These are phyloP conservation scores for Ochropacha duplaris DNA, from an alignment of 2,888 invertebrate genomes.

Conservation along the genomic window DNA sequence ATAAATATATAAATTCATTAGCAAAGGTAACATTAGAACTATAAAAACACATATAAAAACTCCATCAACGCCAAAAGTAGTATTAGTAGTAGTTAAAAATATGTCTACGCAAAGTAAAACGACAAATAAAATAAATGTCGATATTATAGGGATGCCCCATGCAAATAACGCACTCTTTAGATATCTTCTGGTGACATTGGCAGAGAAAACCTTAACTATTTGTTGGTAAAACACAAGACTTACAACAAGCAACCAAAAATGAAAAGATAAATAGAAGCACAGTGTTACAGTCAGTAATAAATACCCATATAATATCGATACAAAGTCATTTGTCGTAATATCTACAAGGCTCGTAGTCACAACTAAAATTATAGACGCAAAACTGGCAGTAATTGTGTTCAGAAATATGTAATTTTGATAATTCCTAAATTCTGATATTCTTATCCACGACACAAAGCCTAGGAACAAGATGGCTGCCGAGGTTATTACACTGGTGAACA, in stretches of 20 bases:
- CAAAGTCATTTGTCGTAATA: no score
- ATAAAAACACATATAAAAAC: no score
- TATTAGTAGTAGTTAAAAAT: background rate
- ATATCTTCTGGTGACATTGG: background rate
- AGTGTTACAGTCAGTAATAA: background rate
- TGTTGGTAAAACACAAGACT: background rate
- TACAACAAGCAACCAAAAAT: background rate
- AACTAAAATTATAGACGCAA: background rate
- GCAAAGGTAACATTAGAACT: background rate
- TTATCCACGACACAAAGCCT: background rate
- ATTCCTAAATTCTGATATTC: background rate
- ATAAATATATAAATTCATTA: background rate
- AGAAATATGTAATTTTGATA: background rate
- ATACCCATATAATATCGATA: background rate
- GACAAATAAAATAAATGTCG: background rate
- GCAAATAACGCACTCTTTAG: background rate
- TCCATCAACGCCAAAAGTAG: no score
- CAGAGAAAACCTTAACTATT: background rate
- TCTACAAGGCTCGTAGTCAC: rapidly evolving
- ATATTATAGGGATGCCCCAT: background rate
- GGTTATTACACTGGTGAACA: background rate
- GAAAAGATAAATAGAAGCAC: background rate
- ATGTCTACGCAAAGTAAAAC: background rate
- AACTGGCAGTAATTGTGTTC: background rate
- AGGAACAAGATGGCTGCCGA: background rate